Base-by-base conservation (phyloP, 2,797 vertebrate species). In the Enteromius radiatus region DNA sequence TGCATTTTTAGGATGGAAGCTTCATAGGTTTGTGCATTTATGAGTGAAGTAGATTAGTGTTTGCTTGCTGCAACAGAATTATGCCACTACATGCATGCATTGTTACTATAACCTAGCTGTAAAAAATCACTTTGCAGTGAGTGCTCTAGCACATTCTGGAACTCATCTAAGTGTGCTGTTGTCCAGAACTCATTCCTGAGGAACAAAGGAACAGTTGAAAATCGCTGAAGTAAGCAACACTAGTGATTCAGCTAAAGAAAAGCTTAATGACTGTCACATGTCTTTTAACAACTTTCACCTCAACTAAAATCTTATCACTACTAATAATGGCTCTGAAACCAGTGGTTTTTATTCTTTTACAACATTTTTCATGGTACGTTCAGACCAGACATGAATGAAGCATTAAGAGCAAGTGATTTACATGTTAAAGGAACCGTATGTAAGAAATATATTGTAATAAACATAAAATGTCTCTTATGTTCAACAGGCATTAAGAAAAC, bases 101-200 rank as follows among this genome's bases (percentile, higher is more conserved):
- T 28, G 56, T 31, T 63, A 7, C 4, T 28, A 31, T 17, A 63
- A 63, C 14, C 5, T 28, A 14, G 4, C 12, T 56, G 12, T 28
- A n/a, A 61, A 5, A 61, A 28, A 26, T 28, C 23, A 28, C 28
- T 15, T 61, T 28, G 59, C 59, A 28, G 59, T 15, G 12, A 61
- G 26, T 61, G 59, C 26, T 61, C 12, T 28, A 26, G 56, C 26
- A 61, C 26, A 61, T 26, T 28, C 26, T 61, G 56, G 56, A 59
- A 59, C 56, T 59, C 56, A 59, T 59, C 56, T 59, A 59, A 26
- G 56, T 59, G 12, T 59, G 23, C 26, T 61, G 59, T 61, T 61
- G 59, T 28, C 14, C 26, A 61, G 12, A 61, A 15, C 59, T 61
- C 26, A 61, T 61, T 28, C 26, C 59, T 28, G 59, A 61, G 59